Conservation (phyloP, 2,797 vertebrate genomes). For the Sciurus carolinensis region DNA sequence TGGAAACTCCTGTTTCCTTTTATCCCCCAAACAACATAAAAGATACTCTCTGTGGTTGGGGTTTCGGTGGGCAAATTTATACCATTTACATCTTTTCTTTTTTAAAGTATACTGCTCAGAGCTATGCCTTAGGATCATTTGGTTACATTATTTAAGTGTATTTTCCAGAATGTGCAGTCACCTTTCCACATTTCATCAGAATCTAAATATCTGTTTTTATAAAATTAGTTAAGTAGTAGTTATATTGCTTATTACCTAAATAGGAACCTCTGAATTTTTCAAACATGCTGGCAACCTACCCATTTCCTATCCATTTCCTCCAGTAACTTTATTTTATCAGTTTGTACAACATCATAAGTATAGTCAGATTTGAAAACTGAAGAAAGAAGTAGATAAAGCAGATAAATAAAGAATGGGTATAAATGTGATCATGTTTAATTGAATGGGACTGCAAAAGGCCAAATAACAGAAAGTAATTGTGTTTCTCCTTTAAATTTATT, state of each 20-base stretch:
- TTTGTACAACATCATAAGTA: slow-evolving; percentile 36
- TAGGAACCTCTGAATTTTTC: slow-evolving; percentile 36
- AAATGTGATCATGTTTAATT: slow-evolving; percentile 41
- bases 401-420: neutral
- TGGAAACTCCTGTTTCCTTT: neutral
- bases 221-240: slow-evolving; percentile 15
- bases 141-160: too few species aligned
- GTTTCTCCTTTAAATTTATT: slow-evolving; percentile 63
- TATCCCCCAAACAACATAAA: neutral
- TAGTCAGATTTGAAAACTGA: slow-evolving; percentile 2
- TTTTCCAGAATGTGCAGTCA: neutral
- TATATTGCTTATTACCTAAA: neutral
- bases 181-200: neutral
- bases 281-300: neutral
- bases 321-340: slow-evolving; percentile 18
- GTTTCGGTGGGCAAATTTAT: neutral
- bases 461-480: neutral
- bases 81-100: neutral
- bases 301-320: neutral
- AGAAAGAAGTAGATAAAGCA: slow-evolving; percentile 38
- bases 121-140: neutral
- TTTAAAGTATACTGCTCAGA: neutral
- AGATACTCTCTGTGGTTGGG: neutral
- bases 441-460: neutral
- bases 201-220: slow-evolving; percentile 16